Percentiles rank a stretch among this genome's conserved stretches.
Conservation (phyloP, 2,797 vertebrate genomes). For the Delichon dasypus region DNA sequence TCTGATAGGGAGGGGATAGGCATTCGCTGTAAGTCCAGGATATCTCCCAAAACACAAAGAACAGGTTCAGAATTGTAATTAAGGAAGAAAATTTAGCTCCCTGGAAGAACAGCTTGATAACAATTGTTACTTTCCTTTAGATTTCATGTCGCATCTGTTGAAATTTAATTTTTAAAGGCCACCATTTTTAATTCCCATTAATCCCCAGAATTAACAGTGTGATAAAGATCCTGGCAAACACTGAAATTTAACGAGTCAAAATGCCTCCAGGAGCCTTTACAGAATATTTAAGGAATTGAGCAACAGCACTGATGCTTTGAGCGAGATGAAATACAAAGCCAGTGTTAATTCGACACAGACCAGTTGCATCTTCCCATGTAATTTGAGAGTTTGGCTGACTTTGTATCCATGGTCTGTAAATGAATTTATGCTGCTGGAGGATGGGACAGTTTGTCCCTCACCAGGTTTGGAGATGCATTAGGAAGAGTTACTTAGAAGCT, state of each 20-base stretch:
- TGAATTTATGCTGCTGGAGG: not conserved
- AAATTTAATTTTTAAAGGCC: constrained; percentile 36
- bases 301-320: not conserved
- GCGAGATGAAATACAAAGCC: not conserved
- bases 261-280: not conserved
- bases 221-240: constrained; percentile 9
- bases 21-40: not conserved
- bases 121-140: constrained; percentile 22
- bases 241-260: not conserved
- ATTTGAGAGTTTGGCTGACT: not conserved
- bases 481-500: not conserved
- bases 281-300: not conserved
- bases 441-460: not conserved
- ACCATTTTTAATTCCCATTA: constrained; percentile 45
- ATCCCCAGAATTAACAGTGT: constrained; percentile 39
- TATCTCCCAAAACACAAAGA: constrained; percentile 26
- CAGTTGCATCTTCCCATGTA: not conserved
- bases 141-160: constrained; percentile 5
- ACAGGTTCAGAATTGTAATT: constrained; percentile 20
- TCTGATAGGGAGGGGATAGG: not conserved
- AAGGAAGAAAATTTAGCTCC: constrained; percentile 10
- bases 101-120: constrained; percentile 26
- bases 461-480: not conserved
- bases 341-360: not conserved
- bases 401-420: not conserved